Evolutionary conservation across 2,888 invertebrate species (phyloP).

Genomic region (Eupithecia vulgata): DNA sequence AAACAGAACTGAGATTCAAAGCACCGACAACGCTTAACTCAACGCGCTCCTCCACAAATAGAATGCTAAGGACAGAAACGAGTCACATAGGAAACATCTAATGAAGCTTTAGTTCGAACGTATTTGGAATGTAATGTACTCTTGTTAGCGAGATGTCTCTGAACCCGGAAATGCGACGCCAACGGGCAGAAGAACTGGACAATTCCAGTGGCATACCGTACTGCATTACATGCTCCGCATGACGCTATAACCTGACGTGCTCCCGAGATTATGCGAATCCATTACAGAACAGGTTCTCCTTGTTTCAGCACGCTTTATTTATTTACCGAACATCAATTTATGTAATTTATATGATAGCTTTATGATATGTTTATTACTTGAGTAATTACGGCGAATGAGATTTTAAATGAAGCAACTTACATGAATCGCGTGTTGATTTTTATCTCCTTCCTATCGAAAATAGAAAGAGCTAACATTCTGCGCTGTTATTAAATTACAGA

Average conservation of each 20-base stretch:
- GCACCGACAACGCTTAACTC: conserved; percentile 12
- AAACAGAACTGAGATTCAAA: conserved; percentile 6
- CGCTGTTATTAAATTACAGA: conserved; percentile 79
- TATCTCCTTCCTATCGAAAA: conserved; percentile 54
- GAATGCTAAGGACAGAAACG: conserved; percentile 25
- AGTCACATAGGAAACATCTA: conserved; percentile 36
- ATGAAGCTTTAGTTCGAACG: conserved; percentile 28
- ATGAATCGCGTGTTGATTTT: neutral
- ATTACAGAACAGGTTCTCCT: conserved; percentile 65
- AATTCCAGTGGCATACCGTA: conserved; percentile 57
- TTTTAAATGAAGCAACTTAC: neutral
- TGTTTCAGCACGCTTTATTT: conserved; percentile 54
- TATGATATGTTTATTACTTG: conserved; percentile 30
- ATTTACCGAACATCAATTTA: conserved; percentile 55
- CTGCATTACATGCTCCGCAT: conserved; percentile 50
- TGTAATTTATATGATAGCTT: conserved; percentile 35
- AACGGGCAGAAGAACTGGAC: conserved; percentile 66
- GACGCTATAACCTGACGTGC: conserved; percentile 61
- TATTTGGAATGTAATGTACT: conserved; percentile 35
- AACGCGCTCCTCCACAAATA: conserved; percentile 24
- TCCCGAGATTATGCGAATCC: conserved; percentile 59
- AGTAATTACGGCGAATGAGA: conserved; percentile 21
- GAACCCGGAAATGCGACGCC: conserved; percentile 42
- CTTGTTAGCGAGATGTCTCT: conserved; percentile 33
- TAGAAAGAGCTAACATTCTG: conserved; percentile 66